Base-by-base conservation (phyloP, 2,888 invertebrate genomes). In the Ypsolopha sequella region DNA sequence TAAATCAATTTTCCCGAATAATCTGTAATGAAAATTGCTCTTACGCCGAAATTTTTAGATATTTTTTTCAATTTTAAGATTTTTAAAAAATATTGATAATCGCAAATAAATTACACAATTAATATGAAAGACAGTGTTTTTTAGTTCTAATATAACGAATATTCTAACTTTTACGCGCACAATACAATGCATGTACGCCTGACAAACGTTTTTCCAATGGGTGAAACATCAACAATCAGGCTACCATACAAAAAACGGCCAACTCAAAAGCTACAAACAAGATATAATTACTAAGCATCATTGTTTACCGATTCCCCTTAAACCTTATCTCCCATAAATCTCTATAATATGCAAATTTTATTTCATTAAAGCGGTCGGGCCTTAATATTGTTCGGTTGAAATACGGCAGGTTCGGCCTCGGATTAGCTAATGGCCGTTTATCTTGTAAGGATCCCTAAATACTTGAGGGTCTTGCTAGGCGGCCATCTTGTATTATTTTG, bases 401-500 rank as follows among this genome's bases (percentile, higher is more conserved):
- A 78, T 79, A 84, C 74, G 68, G 76, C 73, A 66, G 67, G 70
- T 57, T 78, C 74, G 74, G 80, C 77, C 77, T 68, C 63, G 76
- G 85, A 82, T 86, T 86, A 85, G 73, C 82, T 85, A 85, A 86
- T 85, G 76, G 81, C 80, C 80, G 79, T 86, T 85, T 85, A 85
- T 86, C 85, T 84, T 82, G 74, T 74, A 77, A 73, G 75, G 78
- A 75, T 24, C 73, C 66, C 59, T 63, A 62, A 50, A 34, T 44
- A 34, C 51, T 51, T 46, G 35, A 51, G 51, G 39, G 43, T 43
- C 33, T 35, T 43, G 14, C 38, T 11, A 46, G 11, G n/a, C 13
- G 9, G 46, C 46, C 6, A 34, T 46, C n/a, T 35, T 34, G 34
- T 43, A 43, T 46, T 35, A 46, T 46, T 11, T 35, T 46, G 35